Evolutionary conservation across 2,113 vertebrate species (phyloP), one percentile per base, ranked within the genome.

Genomic region (Poeciliopsis occidentalis): DNA sequence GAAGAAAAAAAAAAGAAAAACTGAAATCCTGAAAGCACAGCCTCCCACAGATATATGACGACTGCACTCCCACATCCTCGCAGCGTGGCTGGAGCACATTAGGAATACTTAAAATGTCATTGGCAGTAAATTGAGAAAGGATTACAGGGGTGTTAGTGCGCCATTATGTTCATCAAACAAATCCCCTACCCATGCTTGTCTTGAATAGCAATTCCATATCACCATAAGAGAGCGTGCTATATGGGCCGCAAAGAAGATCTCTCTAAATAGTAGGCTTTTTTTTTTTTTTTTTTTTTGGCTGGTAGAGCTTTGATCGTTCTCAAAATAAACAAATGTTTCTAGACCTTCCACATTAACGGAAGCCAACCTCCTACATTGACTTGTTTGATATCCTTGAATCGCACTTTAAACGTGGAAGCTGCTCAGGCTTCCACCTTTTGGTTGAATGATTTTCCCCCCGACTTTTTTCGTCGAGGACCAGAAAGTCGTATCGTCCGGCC

Each of bases 91-190:
- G 77, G 37, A 80, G 70, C 74, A 85, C 81, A 89, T 89, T 81
- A 86, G 72, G 44, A 86, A 87, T 87, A 80, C 72, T 89, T 87
- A 78, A 88, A 90, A 86, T 88, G 80, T 85, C 76, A 88, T 65
- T 85, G 75, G 84, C 79, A 51, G 74, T 84, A 84, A 83, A 85
- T 44, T 65, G 71, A 71, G 63, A 54, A 75, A 69, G 84, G 86
- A 91, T 92, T 89, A 88, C 76, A 87, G 81, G 62, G 79, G 78
- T 85, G 85, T 88, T 88, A 88, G 80, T 80, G 70, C 78, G 80
- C 69, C 85, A 88, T 89, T 85, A 87, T 80, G 76, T 44, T 80
- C 82, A 85, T 86, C 80, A 88, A 89, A 89, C 78, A 80, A 79
- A 92, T 83, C 82, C 85, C 78, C 81, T 71, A 72, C 51, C 37